A percentile compares a stretch with the other conserved stretches of the same genome.
phyloP scores from a whole-genome alignment of 2,888 invertebrate genomes.

The Ganaspis brasiliensis region DNA sequence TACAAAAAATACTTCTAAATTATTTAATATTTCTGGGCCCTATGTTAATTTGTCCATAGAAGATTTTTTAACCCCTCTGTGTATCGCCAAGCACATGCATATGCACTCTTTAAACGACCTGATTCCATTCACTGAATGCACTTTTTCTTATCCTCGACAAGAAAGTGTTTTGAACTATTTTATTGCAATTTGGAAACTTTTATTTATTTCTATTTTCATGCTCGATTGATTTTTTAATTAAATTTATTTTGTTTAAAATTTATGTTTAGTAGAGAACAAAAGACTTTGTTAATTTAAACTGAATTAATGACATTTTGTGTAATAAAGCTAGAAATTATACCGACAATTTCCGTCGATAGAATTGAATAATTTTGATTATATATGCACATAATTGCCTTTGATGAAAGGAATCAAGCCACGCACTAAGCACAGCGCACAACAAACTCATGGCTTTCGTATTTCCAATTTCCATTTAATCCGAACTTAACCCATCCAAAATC shows the following conservation, averaged over 20 bases:
- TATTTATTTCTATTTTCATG: too few relatives aligned
- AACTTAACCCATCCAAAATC: conserved; percentile 13
- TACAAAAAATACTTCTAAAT: too few relatives aligned
- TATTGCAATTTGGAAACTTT: too few relatives aligned
- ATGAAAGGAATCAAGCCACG: conserved; percentile 46
- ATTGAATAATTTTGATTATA: conserved; percentile 10
- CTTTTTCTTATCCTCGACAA: too few relatives aligned
- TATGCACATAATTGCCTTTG: not conserved
- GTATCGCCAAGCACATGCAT: conserved; percentile 34
- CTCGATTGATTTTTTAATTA: too few relatives aligned
- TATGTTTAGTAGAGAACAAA: too few relatives aligned
- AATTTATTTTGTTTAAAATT: too few relatives aligned
- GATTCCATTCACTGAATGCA: conserved; percentile 27
- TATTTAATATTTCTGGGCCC: too few relatives aligned
- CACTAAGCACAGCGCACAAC: conserved; percentile 40
- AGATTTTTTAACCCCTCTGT: too few relatives aligned
- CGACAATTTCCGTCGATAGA: not conserved
- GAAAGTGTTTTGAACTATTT: too few relatives aligned
- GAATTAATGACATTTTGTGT: not conserved
- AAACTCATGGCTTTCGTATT: conserved; percentile 22
- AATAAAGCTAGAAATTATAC: not conserved
- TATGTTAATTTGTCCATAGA: too few relatives aligned
- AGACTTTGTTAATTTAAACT: too few relatives aligned
- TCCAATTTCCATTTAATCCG: conserved; percentile 26
- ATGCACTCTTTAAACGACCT: conserved; percentile 6